Conservation (phyloP, 2,797 vertebrate species). For the Semaprochilodus insignis region DNA sequence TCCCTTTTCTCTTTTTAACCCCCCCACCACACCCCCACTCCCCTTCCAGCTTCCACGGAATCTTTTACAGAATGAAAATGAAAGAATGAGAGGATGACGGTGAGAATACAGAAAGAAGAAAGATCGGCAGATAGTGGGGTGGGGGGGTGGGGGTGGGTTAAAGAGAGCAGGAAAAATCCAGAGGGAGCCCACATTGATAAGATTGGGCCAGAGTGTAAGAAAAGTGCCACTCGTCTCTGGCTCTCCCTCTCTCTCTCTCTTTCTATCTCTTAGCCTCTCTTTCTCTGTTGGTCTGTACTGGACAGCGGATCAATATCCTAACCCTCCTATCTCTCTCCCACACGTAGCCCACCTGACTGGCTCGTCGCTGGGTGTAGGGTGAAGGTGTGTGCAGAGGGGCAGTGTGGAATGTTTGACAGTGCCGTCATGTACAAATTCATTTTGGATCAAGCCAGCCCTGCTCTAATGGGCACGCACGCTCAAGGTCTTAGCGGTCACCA, state of each 20-base stretch:
- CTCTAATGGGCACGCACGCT: slow-evolving; percentile 64
- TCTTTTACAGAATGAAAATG: slow-evolving; percentile 76
- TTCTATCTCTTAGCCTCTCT: neutral
- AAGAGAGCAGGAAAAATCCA: slow-evolving; percentile 63
- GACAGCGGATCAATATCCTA: slow-evolving; percentile 76
- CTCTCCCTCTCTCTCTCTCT: neutral
- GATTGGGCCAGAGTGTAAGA: slow-evolving; percentile 76
- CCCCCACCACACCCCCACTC: neutral
- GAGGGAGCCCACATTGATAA: slow-evolving; percentile 73
- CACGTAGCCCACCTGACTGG: slow-evolving; percentile 73
- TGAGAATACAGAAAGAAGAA: slow-evolving; percentile 36
- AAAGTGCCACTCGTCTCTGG: slow-evolving; percentile 65
- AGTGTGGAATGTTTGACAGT: slow-evolving; percentile 69
- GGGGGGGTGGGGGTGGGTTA: slow-evolving; percentile 44
- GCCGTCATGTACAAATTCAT: slow-evolving; percentile 75
- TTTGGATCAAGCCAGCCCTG: slow-evolving; percentile 71
- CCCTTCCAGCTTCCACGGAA: slow-evolving; percentile 39
- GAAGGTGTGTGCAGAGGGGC: slow-evolving; percentile 9
- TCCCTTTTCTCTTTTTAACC: neutral
- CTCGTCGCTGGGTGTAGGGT: slow-evolving; percentile 52
- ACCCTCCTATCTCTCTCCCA: slow-evolving; percentile 59
- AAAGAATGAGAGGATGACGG: slow-evolving; percentile 71
- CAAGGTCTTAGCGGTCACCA: slow-evolving; percentile 72
- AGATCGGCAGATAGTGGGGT: slow-evolving; percentile 38
- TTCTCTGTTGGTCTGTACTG: slow-evolving; percentile 69